Conservation (phyloP, 2,113 vertebrate species). For the Ranitomeya imitator region DNA sequence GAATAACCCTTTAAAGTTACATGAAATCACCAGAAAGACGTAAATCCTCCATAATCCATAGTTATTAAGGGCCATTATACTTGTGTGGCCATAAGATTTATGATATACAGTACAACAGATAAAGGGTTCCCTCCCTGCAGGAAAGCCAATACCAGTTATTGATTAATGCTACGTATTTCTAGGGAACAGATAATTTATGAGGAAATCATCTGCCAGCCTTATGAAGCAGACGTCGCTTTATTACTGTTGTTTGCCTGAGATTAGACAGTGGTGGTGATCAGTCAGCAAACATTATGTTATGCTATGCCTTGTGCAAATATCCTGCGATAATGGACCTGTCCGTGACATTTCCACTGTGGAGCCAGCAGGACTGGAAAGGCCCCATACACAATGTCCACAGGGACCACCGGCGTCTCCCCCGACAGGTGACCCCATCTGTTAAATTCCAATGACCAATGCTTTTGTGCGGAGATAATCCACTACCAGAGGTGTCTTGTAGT, state of each 20-base stretch:
- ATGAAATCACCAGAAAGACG: no score
- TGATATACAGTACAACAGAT: background rate
- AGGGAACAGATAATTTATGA: background rate
- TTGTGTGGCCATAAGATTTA: no score
- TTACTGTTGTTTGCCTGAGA: conserved; percentile 19
- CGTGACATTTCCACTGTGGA: background rate
- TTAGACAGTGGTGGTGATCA: background rate
- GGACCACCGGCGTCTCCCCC: no score
- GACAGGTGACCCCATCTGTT: no score
- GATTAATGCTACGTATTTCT: background rate
- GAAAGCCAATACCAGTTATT: background rate
- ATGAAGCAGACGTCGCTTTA: background rate
- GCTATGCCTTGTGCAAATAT: conserved; percentile 8
- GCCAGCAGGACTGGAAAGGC: background rate
- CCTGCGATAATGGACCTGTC: background rate
- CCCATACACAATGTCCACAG: no score
- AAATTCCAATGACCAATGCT: no score
- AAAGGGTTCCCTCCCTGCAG: background rate
- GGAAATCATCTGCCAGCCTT: background rate
- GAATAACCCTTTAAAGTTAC: no score
- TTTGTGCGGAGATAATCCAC: no score
- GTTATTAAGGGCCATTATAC: no score
- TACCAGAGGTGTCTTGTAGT: no score
- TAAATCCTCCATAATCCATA: no score
- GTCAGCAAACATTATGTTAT: conserved; percentile 11